These are phyloP conservation scores for Agrochola macilenta DNA, from an alignment of 2,888 invertebrate species.

Conservation along the genomic window DNA sequence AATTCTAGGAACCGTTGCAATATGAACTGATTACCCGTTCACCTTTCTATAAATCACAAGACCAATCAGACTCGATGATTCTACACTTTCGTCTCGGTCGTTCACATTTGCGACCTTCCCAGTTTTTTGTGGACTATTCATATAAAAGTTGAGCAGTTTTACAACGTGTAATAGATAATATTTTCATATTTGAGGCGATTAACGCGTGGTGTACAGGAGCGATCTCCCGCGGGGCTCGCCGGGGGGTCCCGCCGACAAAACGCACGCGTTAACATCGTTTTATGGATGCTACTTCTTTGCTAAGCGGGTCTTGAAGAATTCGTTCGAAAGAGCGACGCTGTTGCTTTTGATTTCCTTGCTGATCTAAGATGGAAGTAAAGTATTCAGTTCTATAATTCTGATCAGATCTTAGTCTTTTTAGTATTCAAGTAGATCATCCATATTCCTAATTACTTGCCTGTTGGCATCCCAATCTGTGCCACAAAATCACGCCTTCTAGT, in stretches of 20 bases:
- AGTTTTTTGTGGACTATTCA: conserved; percentile 53
- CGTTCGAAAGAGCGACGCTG: conserved; percentile 4
- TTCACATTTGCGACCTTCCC: conserved; percentile 66
- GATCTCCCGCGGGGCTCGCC: conserved; percentile 82
- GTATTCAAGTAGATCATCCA: too few relatives aligned
- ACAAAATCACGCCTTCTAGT: too few relatives aligned
- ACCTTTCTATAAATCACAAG: conserved; percentile 67
- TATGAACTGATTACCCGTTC: conserved; percentile 64
- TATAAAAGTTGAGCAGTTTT: conserved; percentile 67
- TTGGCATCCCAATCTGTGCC: background rate
- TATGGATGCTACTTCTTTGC: conserved; percentile 67
- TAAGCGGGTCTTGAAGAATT: conserved; percentile 48
- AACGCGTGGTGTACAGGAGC: conserved; percentile 80
- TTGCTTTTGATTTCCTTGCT: background rate
- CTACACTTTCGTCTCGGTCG: conserved; percentile 68
- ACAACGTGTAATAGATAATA: conserved; percentile 79
- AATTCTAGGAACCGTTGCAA: conserved; percentile 61
- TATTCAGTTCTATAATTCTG: background rate
- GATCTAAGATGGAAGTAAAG: background rate
- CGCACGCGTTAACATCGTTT: conserved; percentile 74
- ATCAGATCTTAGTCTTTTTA: background rate
- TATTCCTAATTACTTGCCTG: too few relatives aligned
- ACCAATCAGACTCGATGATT: conserved; percentile 69
- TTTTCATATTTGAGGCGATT: conserved; percentile 83
- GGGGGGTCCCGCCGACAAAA: conserved; percentile 76